phyloP scores from a whole-genome alignment of 37 sponge, comb jelly and placozoan genomes.

The Tethya wilhelma region DNA sequence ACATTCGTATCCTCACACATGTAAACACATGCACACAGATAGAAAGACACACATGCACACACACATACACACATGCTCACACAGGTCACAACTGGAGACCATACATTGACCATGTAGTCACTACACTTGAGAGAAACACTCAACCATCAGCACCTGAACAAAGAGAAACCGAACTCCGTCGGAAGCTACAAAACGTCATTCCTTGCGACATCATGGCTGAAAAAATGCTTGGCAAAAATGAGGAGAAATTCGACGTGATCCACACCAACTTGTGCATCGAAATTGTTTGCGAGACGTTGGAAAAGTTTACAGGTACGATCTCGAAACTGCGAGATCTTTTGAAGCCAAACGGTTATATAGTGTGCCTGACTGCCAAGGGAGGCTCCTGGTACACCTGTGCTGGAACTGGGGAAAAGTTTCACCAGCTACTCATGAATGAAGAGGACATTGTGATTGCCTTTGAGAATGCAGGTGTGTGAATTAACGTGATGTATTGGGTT shows the following conservation, averaged over 20 bases:
- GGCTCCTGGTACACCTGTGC: slow-evolving; percentile 25
- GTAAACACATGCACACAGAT: too few species aligned
- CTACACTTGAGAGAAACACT: not conserved
- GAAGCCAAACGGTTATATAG: slow-evolving; percentile 15
- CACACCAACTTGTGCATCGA: slow-evolving; percentile 30
- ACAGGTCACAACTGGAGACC: slow-evolving; percentile 24
- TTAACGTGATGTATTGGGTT: too few species aligned
- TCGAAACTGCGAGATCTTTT: not conserved
- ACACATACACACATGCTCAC: not conserved
- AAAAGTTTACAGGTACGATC: not conserved
- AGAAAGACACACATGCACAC: too few species aligned
- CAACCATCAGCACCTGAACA: not conserved
- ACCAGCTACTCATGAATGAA: slow-evolving; percentile 4
- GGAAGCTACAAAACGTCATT: slow-evolving; percentile 4
- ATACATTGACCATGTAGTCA: slow-evolving; percentile 19
- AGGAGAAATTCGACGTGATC: slow-evolving; percentile 3
- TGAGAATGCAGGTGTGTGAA: slow-evolving; percentile 13
- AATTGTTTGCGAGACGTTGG: slow-evolving; percentile 2
- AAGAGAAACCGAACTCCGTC: slow-evolving; percentile 2
- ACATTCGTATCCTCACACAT: too few species aligned
- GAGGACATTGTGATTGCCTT: slow-evolving; percentile 4
- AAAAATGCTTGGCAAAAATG: not conserved
- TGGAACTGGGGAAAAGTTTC: not conserved
- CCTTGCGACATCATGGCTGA: slow-evolving; percentile 5
- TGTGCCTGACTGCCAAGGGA: slow-evolving; percentile 19